Evolutionary conservation across 2,797 vertebrate genomes (phyloP).

Genomic region (Lepidocolaptes lacrymiger): DNA sequence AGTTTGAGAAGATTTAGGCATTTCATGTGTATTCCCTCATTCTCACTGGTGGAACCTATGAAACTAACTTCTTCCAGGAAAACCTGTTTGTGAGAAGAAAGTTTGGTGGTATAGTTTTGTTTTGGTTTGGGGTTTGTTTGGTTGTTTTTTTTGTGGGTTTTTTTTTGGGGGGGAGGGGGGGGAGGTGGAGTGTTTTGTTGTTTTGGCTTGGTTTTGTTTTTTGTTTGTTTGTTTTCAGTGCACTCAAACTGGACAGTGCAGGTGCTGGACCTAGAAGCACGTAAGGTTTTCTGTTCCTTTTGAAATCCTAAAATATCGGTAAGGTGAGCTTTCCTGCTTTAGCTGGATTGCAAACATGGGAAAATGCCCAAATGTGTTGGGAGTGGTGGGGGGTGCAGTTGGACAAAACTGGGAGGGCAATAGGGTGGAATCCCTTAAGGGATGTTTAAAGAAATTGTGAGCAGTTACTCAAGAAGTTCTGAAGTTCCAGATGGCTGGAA

Average conservation of each 20-base stretch:
- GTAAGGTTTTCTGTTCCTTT: not conserved
- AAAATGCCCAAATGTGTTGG: not conserved
- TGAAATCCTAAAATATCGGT: not conserved
- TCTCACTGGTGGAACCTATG: not conserved
- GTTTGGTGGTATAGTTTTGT: not conserved
- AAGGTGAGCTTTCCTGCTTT: not conserved
- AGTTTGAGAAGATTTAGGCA: not conserved
- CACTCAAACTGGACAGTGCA: not conserved
- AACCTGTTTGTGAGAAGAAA: not conserved
- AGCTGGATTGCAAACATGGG: not conserved
- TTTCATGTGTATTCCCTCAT: not conserved
- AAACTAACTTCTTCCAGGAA: not conserved
- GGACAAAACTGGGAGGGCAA: not conserved
- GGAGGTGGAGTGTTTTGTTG: not conserved
- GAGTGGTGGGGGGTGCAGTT: rapidly evolving
- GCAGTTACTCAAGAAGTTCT: not conserved
- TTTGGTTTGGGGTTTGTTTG: not conserved
- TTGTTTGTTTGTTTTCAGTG: not conserved
- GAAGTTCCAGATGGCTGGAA: not conserved
- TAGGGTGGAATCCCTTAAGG: not conserved
- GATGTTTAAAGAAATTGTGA: not conserved
- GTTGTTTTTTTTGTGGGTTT: not conserved
- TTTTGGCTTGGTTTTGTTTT: not conserved
- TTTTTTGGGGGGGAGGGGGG: not conserved
- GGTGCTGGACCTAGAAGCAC: not conserved